Conservation (phyloP, 2,113 vertebrate species). For the Chrysochloris asiatica region DNA sequence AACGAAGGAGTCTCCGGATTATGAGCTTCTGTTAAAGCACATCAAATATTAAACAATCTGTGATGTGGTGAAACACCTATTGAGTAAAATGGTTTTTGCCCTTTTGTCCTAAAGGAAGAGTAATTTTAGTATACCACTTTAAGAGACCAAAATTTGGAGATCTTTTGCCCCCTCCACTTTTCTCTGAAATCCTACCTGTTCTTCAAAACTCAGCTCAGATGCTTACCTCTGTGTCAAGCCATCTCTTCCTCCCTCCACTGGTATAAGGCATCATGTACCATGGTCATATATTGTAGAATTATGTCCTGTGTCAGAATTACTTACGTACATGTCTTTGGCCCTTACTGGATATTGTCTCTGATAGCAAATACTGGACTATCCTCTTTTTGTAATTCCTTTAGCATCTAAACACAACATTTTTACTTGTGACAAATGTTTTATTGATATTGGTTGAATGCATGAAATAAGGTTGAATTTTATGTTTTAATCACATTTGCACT, state of each 20-base stretch:
- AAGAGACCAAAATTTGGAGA: background rate
- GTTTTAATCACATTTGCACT: conserved; percentile 4
- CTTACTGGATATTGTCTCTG: background rate
- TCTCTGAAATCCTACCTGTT: background rate
- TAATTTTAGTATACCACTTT: conserved; percentile 27
- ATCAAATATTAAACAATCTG: conserved; percentile 28
- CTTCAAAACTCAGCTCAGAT: background rate
- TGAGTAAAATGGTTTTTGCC: background rate
- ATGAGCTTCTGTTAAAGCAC: background rate
- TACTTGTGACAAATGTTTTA: background rate
- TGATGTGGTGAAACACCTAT: conserved; percentile 8
- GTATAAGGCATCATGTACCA: background rate
- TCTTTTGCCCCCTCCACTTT: background rate
- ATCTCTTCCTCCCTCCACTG: background rate
- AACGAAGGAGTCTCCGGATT: background rate
- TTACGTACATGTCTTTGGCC: background rate
- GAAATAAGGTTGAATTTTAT: conserved; percentile 4
- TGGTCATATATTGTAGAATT: too few relatives aligned
- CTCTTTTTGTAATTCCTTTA: background rate
- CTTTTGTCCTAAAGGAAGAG: conserved; percentile 25
- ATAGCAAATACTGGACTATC: background rate
- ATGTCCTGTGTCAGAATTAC: background rate
- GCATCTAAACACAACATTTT: conserved; percentile 15
- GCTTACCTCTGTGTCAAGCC: background rate
- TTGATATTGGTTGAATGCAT: background rate